These are phyloP conservation scores for Notolepis coatsorum DNA, from an alignment of 2,797 vertebrate species.

Conservation along the genomic window DNA sequence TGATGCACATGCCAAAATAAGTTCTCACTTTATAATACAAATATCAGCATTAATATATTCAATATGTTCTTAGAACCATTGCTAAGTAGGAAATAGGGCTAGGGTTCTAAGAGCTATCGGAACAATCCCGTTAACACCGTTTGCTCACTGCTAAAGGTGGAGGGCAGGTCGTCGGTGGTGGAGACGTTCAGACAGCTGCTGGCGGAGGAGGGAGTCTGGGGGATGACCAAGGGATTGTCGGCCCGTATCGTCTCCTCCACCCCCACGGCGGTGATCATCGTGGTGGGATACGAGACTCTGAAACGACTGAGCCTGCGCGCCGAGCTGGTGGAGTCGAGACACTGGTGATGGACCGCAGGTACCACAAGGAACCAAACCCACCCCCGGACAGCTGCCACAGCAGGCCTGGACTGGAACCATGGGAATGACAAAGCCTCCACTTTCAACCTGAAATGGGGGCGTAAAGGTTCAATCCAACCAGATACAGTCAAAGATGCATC, in stretches of 20 bases:
- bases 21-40: no score
- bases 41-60: no score
- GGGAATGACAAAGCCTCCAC: no score
- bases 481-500: no score
- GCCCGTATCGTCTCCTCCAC: constrained; percentile 93
- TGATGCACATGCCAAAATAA: no score
- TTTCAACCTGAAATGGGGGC: no score
- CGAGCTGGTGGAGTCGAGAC: constrained; percentile 91
- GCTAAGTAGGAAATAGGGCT: no score
- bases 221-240: constrained; percentile 94
- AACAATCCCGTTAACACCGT: no score
- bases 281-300: constrained; percentile 95
- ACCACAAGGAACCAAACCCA: not conserved
- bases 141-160: constrained; percentile 87
- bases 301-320: constrained; percentile 95
- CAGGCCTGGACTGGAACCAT: not conserved
- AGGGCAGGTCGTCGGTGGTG: constrained; percentile 91
- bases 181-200: constrained; percentile 93
- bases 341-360: constrained; percentile 83
- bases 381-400: not conserved
- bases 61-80: no score
- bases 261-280: constrained; percentile 94
- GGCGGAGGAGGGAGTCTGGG: constrained; percentile 91
- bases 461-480: no score
- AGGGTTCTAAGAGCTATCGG: no score